Percentiles rank a stretch among this genome's conserved stretches.
Evolutionary conservation across 2,797 vertebrate species (phyloP).

Genomic region (Pseudotriccus pelzelni): DNA sequence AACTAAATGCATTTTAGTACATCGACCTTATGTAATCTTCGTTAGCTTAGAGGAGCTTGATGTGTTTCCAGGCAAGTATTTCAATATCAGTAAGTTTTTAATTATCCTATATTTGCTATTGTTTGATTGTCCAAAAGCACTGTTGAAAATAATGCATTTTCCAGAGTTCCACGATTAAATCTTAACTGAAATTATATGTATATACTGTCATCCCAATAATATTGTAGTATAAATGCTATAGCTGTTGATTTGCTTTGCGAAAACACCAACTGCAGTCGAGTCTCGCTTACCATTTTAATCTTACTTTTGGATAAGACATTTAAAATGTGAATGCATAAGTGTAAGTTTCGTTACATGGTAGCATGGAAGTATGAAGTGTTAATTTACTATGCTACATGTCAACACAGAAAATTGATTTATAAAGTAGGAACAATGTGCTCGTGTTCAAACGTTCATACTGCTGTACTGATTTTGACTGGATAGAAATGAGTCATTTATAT

Average conservation of each 20-base stretch:
- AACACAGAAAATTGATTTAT: background rate
- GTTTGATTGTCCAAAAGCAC: background rate
- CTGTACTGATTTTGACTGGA: background rate
- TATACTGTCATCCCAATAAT: background rate
- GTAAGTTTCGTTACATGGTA: background rate
- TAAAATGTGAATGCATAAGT: background rate
- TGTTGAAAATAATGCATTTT: constrained; percentile 10
- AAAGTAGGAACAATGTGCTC: background rate
- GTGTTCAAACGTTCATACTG: background rate
- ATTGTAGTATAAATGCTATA: background rate
- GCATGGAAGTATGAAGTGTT: background rate
- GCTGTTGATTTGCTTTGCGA: background rate
- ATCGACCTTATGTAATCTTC: constrained; percentile 64
- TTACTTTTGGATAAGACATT: background rate
- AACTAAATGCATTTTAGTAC: constrained; percentile 1
- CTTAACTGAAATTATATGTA: background rate
- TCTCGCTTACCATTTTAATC: background rate
- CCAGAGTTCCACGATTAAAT: background rate
- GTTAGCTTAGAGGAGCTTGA: constrained; percentile 51
- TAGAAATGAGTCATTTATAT: background rate
- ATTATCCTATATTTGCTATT: background rate
- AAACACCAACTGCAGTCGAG: background rate
- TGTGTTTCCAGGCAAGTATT: constrained; percentile 75
- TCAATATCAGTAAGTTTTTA: background rate
- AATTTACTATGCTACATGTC: background rate